These are phyloP conservation scores for Campoplex nolae DNA, from an alignment of 2,888 invertebrate species.

Conservation along the genomic window DNA sequence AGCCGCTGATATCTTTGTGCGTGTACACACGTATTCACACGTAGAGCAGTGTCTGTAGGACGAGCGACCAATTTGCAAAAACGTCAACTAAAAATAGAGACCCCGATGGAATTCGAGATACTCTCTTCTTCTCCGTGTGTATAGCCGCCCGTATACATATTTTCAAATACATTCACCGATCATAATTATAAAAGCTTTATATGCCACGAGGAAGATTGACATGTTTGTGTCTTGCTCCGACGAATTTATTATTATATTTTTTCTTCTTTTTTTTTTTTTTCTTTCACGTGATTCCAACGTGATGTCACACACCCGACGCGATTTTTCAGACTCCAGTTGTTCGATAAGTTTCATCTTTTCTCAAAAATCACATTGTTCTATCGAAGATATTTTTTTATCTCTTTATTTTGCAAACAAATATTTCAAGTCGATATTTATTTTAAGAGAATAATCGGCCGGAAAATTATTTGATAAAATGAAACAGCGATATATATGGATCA, in stretches of 20 bases:
- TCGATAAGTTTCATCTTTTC: slow-evolving; percentile 5
- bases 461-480: too few species aligned
- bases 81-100: slow-evolving; percentile 64
- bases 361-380: neutral
- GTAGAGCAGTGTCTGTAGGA: slow-evolving; percentile 23
- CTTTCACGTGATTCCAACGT: neutral
- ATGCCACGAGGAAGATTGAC: slow-evolving; percentile 26
- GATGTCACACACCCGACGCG: neutral
- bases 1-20: too few species aligned
- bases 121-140: neutral
- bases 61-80: slow-evolving; percentile 64
- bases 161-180: slow-evolving; percentile 9
- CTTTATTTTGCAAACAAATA: neutral
- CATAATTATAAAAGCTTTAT: slow-evolving; percentile 30
- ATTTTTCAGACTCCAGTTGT: neutral
- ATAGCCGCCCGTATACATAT: neutral
- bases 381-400: neutral
- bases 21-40: neutral
- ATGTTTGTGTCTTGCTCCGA: slow-evolving; percentile 9
- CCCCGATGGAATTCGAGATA: slow-evolving; percentile 34
- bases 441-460: neutral
- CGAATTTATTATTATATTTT: neutral
- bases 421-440: neutral
- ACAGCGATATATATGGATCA: too few species aligned
- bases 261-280: neutral